A percentile compares a stretch with the other conserved stretches of the same genome.
Conservation (phyloP, 2,113 vertebrate species). For the Pedionomus torquatus region DNA sequence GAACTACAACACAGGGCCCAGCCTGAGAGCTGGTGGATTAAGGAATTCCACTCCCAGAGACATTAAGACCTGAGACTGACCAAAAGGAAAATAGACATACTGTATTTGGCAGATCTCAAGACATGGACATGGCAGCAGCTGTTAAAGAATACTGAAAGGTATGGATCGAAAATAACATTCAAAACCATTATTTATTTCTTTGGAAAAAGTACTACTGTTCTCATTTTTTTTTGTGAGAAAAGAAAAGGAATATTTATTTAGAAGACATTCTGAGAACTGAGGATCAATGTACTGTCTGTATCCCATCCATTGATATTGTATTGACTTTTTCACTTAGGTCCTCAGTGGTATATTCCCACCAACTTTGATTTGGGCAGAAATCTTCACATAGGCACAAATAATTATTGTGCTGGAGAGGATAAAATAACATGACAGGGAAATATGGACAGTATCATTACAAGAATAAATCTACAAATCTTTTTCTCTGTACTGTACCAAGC, state of each 20-base stretch:
- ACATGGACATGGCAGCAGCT: background rate
- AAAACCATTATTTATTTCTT: background rate
- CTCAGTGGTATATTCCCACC: background rate
- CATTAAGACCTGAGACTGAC: background rate
- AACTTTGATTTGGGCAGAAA: background rate
- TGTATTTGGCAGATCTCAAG: background rate
- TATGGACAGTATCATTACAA: background rate
- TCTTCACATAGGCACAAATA: background rate
- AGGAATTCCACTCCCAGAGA: background rate
- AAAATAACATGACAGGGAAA: slow-evolving; percentile 1
- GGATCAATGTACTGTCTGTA: background rate
- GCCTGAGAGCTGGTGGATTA: background rate
- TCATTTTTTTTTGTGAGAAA: background rate
- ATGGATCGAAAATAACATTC: background rate
- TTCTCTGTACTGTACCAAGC: background rate
- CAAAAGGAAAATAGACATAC: background rate
- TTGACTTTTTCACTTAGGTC: background rate
- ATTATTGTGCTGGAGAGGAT: background rate
- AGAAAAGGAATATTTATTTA: background rate
- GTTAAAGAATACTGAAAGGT: background rate
- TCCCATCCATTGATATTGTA: background rate
- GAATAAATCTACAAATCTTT: background rate
- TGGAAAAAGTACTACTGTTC: background rate
- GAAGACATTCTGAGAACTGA: background rate
- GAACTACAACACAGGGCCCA: background rate